Evolutionary conservation across 2,888 invertebrate genomes (phyloP), one percentile per base, ranked within the genome.

Genomic region (Epinotia bilunana): DNA sequence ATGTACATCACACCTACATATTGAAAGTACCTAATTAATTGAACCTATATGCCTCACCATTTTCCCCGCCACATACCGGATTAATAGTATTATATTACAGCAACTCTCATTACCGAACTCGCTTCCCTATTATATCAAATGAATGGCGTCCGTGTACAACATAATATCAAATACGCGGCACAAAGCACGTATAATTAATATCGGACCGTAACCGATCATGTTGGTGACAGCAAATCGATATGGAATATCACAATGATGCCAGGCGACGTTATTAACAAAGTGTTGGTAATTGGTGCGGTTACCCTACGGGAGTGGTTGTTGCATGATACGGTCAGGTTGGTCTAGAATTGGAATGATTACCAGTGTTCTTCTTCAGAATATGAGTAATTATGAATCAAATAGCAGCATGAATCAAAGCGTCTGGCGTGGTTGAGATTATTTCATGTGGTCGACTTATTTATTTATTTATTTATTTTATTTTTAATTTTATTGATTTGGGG

Each of bases 121-220:
- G 62, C 57, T 61, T 58, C 69, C 70, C 70, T 60, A 74, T 74
- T 71, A 74, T 74, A 70, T 20, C 43, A 74, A 74, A 74, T 74
- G 74, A 74, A 74, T 74, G 60, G 74, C 49, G 39, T 43, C 60
- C 64, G 64, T 70, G 70, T 74, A 70, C 63, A 58, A 74, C 70
- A 74, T 74, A 71, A 60, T 74, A 74, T 74, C 74, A 65, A 65
- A 71, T 74, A 74, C 64, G 43, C 20, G 39, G 28, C 65, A 74
- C 71, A 75, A 75, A 75, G 75, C 75, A 67, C 18, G 55, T 72
- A 62, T 75, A 75, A 75, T 75, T 75, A 75, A 75, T 75, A 74
- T 43, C 11, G 75, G 72, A 71, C 72, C 20, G 65, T 71, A 65
- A 71, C 71, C 67, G 75, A 75, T 72, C 75, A 72, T 75, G 75